Evolutionary conservation across 2,888 invertebrate species (phyloP).

Genomic region (Macaria liturata): DNA sequence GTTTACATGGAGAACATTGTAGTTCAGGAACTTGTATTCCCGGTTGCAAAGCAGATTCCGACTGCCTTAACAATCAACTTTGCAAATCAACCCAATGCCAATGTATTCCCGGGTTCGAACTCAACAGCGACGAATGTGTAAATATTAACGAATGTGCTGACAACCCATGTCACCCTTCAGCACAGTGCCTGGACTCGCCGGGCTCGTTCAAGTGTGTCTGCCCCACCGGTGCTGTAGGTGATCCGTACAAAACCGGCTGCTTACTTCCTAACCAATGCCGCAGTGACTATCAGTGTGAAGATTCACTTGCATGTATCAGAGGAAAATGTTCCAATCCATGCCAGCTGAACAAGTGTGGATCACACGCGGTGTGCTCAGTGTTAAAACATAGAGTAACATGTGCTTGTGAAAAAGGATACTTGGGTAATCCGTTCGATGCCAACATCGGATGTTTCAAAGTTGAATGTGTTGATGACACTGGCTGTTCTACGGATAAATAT

Average conservation of each 20-base stretch:
- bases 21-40: slow-evolving; percentile 91
- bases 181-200: slow-evolving; percentile 89
- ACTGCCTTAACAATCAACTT: slow-evolving; percentile 91
- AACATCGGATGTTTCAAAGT: slow-evolving; percentile 94
- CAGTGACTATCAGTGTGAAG: slow-evolving; percentile 88
- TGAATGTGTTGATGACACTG: slow-evolving; percentile 90
- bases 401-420: slow-evolving; percentile 90
- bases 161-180: slow-evolving; percentile 90
- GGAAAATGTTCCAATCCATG: slow-evolving; percentile 94
- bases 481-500: slow-evolving; percentile 89
- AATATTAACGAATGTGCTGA: slow-evolving; percentile 93
- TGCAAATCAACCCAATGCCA: slow-evolving; percentile 89
- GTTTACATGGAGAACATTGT: slow-evolving; percentile 94
- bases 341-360: slow-evolving; percentile 87
- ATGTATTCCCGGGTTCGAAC: slow-evolving; percentile 90
- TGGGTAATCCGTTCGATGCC: slow-evolving; percentile 91
- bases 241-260: slow-evolving; percentile 87
- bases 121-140: slow-evolving; percentile 88
- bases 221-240: slow-evolving; percentile 90
- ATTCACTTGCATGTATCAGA: slow-evolving; percentile 88
- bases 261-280: slow-evolving; percentile 89
- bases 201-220: slow-evolving; percentile 93
- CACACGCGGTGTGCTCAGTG: slow-evolving; percentile 89
- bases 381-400: slow-evolving; percentile 89
- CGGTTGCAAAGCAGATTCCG: slow-evolving; percentile 92